phyloP scores from a whole-genome alignment of 1,140 invertebrate species.

The Meloidogyne hapla region DNA sequence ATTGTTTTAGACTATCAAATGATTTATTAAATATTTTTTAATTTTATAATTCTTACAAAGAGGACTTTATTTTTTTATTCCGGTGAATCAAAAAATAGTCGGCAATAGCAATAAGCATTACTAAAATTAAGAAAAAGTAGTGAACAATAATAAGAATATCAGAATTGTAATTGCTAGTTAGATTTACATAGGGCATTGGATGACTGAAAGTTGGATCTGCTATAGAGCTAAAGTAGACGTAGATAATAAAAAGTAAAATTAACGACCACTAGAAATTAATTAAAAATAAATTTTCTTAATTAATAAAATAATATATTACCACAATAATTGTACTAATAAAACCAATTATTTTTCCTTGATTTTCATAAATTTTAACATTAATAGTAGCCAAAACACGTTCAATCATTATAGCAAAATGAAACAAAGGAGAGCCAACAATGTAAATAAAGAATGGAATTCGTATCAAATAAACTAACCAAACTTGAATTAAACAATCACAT shows the following conservation, averaged over 20 bases:
- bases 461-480: slow-evolving; percentile 17
- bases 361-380: slow-evolving; percentile 24
- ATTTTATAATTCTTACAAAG: slow-evolving; percentile 10
- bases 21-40: not conserved
- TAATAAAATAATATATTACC: not conserved
- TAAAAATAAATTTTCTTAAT: too few relatives aligned
- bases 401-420: slow-evolving; percentile 25
- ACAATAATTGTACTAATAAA: not conserved
- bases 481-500: slow-evolving; percentile 25
- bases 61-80: slow-evolving; percentile 13
- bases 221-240: slow-evolving; percentile 17
- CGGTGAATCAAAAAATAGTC: slow-evolving; percentile 19
- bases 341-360: slow-evolving; percentile 9
- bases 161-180: slow-evolving; percentile 22
- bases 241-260: not conserved
- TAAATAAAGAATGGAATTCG: slow-evolving; percentile 27
- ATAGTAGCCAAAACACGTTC: slow-evolving; percentile 14
- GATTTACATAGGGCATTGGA: slow-evolving; percentile 18
- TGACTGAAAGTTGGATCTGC: slow-evolving; percentile 8
- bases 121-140: slow-evolving; percentile 17
- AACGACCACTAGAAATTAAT: slow-evolving; percentile 8
- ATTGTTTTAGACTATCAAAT: not conserved
- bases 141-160: slow-evolving; percentile 4
- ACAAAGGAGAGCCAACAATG: slow-evolving; percentile 18
- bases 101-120: slow-evolving; percentile 19